A percentile compares a stretch with the other conserved stretches of the same genome.
phyloP scores from a whole-genome alignment of 2,888 invertebrate species.

The Drosophila tripunctata region DNA sequence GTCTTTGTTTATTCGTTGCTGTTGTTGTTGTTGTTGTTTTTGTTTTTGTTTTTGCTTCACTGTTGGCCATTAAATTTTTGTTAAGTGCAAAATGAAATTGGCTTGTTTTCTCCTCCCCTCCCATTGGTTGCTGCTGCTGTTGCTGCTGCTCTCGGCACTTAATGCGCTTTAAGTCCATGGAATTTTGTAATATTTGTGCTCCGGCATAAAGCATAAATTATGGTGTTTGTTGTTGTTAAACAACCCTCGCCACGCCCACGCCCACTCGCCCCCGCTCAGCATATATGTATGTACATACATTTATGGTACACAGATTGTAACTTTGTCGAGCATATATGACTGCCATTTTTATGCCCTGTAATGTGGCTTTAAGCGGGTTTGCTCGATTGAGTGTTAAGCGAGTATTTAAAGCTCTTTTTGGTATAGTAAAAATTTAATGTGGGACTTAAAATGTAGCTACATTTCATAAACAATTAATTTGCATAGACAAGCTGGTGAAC shows the following conservation, averaged over 20 bases:
- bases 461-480: neutral
- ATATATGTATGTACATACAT: neutral
- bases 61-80: slow-evolving; percentile 68
- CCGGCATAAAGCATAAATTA: slow-evolving; percentile 65
- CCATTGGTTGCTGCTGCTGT: neutral
- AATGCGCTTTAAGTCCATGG: slow-evolving; percentile 57
- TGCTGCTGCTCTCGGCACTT: slow-evolving; percentile 19
- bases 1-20: no score
- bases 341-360: slow-evolving; percentile 3
- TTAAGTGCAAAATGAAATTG: slow-evolving; percentile 76
- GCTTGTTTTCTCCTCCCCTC: slow-evolving; percentile 36
- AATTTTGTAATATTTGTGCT: slow-evolving; percentile 61
- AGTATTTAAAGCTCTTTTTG: neutral
- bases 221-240: slow-evolving; percentile 38
- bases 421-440: neutral
- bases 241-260: slow-evolving; percentile 10
- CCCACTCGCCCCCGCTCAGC: slow-evolving; percentile 2
- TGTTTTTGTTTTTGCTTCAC: neutral
- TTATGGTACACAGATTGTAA: neutral
- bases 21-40: no score
- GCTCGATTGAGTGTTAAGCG: neutral
- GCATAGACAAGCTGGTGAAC: no score
- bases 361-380: neutral
- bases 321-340: slow-evolving; percentile 7
- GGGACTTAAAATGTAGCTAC: neutral